phyloP scores from a whole-genome alignment of 2,888 invertebrate genomes.

The Syritta pipiens region DNA sequence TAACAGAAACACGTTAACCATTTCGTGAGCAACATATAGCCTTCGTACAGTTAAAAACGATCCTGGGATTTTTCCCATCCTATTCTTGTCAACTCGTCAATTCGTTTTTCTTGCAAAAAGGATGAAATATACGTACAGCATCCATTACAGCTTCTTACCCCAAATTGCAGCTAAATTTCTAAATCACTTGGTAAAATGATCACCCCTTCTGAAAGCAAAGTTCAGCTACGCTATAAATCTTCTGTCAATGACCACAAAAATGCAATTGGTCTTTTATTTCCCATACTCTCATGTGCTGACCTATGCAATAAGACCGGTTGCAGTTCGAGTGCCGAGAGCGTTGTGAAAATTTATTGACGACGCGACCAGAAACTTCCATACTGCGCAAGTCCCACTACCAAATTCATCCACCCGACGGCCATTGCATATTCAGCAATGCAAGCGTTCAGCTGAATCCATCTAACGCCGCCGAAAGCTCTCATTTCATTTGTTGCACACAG shows the following conservation, averaged over 20 bases:
- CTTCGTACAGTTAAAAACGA: too few species aligned
- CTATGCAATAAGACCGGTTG: conserved; percentile 11
- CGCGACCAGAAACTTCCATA: not conserved
- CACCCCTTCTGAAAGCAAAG: not conserved
- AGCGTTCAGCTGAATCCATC: conserved; percentile 11
- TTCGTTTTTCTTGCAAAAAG: too few species aligned
- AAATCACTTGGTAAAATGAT: not conserved
- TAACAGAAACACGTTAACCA: too few species aligned
- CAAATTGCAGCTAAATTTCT: too few species aligned
- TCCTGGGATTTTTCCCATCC: too few species aligned
- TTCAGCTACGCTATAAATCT: not conserved
- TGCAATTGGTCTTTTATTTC: not conserved
- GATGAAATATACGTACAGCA: too few species aligned
- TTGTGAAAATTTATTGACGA: not conserved
- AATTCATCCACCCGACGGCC: not conserved
- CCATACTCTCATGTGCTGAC: conserved; percentile 2
- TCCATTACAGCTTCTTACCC: too few species aligned
- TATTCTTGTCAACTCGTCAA: too few species aligned
- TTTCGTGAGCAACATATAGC: too few species aligned
- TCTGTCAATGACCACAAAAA: not conserved
- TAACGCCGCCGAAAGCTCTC: not conserved
- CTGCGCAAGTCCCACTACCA: conserved; percentile 27
- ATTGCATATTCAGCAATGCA: conserved; percentile 26
- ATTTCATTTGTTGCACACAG: conserved; percentile 28
- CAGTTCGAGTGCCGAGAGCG: conserved; percentile 33